Conservation (phyloP, 2,113 vertebrate genomes). For the Leptobrachium ailaonicum region DNA sequence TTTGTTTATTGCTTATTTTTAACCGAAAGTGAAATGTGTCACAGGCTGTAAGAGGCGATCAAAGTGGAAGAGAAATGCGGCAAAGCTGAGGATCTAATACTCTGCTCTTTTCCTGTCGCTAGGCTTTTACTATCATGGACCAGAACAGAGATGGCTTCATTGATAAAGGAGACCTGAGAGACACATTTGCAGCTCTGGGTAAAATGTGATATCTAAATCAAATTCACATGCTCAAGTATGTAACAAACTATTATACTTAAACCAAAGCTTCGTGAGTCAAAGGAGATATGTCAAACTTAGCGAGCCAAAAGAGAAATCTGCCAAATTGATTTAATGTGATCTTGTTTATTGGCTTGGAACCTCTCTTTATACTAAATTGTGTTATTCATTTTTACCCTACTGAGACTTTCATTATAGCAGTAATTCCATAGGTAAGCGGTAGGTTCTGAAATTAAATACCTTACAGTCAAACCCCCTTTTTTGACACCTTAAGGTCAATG, state of each 20-base stretch:
- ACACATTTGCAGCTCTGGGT: slow-evolving; percentile 80
- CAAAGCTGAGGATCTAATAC: slow-evolving; percentile 16
- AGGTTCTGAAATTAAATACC: not conserved
- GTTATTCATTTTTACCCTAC: no score
- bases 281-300: slow-evolving; percentile 33
- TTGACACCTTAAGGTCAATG: no score
- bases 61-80: not conserved
- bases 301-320: slow-evolving; percentile 48
- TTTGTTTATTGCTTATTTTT: slow-evolving; percentile 51
- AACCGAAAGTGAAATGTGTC: slow-evolving; percentile 54
- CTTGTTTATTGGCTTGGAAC: slow-evolving; percentile 36
- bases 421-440: not conserved
- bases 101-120: slow-evolving; percentile 43
- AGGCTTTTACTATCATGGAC: slow-evolving; percentile 93
- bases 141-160: slow-evolving; percentile 90
- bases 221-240: slow-evolving; percentile 35
- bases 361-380: slow-evolving; percentile 12
- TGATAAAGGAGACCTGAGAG: slow-evolving; percentile 84
- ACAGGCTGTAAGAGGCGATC: not conserved
- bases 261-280: slow-evolving; percentile 25
- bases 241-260: slow-evolving; percentile 41
- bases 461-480: not conserved
- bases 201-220: slow-evolving; percentile 49
- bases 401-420: not conserved
- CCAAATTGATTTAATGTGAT: slow-evolving; percentile 48